Evolutionary conservation across 1,140 invertebrate genomes (phyloP), one percentile per base, ranked within the genome.

Genomic region (Drosophila lacertosa): DNA sequence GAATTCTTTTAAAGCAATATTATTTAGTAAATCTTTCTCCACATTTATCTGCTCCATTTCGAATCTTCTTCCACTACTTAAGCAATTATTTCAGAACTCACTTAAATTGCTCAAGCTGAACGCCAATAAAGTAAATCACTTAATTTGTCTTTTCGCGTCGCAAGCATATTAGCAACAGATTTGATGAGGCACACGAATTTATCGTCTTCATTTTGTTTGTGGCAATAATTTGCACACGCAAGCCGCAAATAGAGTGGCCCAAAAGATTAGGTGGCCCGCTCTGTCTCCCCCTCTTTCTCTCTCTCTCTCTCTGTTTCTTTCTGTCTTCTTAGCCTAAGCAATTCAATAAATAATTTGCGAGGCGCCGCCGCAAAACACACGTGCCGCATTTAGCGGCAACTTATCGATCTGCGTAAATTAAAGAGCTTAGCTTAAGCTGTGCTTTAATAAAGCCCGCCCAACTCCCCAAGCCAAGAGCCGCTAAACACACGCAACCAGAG

Each of bases 331-430:
- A n/a, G n/a, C n/a, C 40, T 15, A 11, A 51, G 42, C 59, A 33
- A 33, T 40, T 48, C 15, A 26, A 64, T 37, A 26, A 18, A 37
- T 37, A 37, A 47, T 16, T 47, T 20, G 24, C 20, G 33, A 13
- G 32, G 32, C 33, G 15, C 4, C 57, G 18, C n/a, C 10, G 7
- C 10, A n/a, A 9, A 16, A 15, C 20, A 45, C 40, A 45, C 29
- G 35, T 29, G 16, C n/a, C 35, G 63, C 53, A 47, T 33, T 58
- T 33, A 66, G 53, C 20, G 10, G 44, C 42, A 32, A 42, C 44
- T 66, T 66, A 66, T 66, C 63, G 63, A 66, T 66, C 58, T 48
- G 44, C 35, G 48, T 66, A 32, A 65, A 66, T 66, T 48, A 35
- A 33, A 53, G 20, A 29, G n/a, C 24, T 42, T 16, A 22, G 40